phyloP scores from a whole-genome alignment of 2,888 invertebrate genomes.

The Agrotis clavis region DNA sequence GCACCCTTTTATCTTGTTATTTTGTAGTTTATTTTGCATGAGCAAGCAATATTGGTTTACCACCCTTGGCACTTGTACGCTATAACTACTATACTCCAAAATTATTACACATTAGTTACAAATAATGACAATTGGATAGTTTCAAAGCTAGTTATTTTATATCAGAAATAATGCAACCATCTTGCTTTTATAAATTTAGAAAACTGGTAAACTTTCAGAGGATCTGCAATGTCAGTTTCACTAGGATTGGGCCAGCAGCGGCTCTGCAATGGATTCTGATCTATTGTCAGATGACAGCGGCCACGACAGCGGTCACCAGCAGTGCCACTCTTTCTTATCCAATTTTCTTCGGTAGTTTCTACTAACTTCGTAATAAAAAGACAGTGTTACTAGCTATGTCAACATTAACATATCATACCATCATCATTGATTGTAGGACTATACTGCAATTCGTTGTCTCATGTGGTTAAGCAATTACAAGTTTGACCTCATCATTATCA shows the following conservation, averaged over 20 bases:
- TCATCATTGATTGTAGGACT: neutral
- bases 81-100: too few species aligned
- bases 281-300: too few species aligned
- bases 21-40: neutral
- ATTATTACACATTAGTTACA: too few species aligned
- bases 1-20: constrained; percentile 20
- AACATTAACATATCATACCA: neutral
- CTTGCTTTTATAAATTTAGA: too few species aligned
- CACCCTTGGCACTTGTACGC: neutral
- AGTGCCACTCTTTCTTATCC: too few species aligned
- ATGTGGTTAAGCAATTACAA: neutral
- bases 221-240: too few species aligned
- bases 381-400: neutral
- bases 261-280: too few species aligned
- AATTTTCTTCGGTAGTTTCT: too few species aligned
- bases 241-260: too few species aligned
- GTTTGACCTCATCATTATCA: neutral
- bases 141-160: neutral
- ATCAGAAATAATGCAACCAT: neutral
- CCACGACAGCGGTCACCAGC: too few species aligned
- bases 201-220: too few species aligned
- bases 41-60: neutral
- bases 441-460: neutral
- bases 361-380: too few species aligned
- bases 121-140: neutral